Percentiles rank a stretch among this genome's conserved stretches.
Evolutionary conservation across 1,140 invertebrate species (phyloP).

Genomic region (Macrosteles quadrilineatus): DNA sequence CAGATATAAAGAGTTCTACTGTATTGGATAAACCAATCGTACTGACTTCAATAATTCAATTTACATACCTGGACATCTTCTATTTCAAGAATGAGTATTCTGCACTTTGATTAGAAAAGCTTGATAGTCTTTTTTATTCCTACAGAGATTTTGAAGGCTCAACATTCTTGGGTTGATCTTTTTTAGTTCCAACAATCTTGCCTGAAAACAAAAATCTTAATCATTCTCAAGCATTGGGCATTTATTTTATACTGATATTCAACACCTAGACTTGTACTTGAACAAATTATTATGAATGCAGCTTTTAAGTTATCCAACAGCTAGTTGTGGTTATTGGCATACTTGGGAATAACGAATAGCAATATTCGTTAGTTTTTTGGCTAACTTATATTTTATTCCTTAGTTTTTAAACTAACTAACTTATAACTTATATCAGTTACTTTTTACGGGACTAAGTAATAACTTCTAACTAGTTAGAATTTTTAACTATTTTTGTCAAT

Average conservation of each 20-base stretch:
- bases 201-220: slow-evolving; percentile 27
- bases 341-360: no score
- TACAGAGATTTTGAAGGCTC: neutral
- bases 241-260: neutral
- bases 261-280: neutral
- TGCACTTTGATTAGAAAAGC: neutral
- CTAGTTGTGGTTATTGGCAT: neutral
- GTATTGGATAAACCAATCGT: no score
- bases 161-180: neutral
- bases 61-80: no score
- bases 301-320: neutral
- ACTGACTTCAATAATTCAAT: no score
- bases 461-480: no score
- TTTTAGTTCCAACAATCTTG: slow-evolving; percentile 17
- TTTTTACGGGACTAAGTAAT: no score
- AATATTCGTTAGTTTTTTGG: neutral
- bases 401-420: neutral
- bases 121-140: neutral
- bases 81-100: no score
- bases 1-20: no score
- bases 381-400: neutral
- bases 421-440: no score
- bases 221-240: neutral
- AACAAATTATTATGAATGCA: neutral
- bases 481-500: no score